Conservation (phyloP, 2,797 vertebrate species). For the Sebastes jordani region DNA sequence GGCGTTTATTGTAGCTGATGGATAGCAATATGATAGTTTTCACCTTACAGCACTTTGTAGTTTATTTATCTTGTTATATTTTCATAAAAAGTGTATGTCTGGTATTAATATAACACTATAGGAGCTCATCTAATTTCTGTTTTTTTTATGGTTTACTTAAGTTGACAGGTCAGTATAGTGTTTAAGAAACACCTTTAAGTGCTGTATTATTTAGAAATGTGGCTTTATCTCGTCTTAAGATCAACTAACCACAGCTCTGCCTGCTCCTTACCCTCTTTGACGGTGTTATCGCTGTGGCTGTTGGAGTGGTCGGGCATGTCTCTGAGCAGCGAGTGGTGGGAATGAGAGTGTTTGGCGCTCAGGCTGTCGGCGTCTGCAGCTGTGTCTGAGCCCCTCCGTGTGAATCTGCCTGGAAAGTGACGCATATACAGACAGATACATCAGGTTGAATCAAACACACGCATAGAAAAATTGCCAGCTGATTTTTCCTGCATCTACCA, state of each 20-base stretch:
- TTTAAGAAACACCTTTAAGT: not conserved
- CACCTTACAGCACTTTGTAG: not conserved
- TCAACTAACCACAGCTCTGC: not conserved
- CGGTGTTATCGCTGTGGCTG: slow-evolving; percentile 94
- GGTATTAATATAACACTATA: not conserved
- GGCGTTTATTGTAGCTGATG: slow-evolving; percentile 17
- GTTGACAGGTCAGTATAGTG: too few relatives aligned
- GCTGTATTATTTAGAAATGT: not conserved
- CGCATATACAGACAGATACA: not conserved
- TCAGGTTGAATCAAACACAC: not conserved
- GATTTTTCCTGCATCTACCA: not conserved
- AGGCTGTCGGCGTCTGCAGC: slow-evolving; percentile 94
- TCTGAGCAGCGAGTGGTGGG: slow-evolving; percentile 92
- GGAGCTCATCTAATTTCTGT: not conserved
- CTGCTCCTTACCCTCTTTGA: slow-evolving; percentile 86
- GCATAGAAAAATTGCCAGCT: not conserved
- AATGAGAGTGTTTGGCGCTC: slow-evolving; percentile 92
- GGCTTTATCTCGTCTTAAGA: not conserved
- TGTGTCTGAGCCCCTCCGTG: slow-evolving; percentile 91
- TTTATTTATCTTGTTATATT: not conserved
- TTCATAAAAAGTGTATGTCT: not conserved
- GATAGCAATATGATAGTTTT: not conserved
- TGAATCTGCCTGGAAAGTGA: slow-evolving; percentile 88
- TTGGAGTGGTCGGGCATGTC: slow-evolving; percentile 95
- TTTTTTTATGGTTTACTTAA: too few relatives aligned